Conservation (phyloP, 1,140 invertebrate genomes). For the Diabrotica virgifera region DNA sequence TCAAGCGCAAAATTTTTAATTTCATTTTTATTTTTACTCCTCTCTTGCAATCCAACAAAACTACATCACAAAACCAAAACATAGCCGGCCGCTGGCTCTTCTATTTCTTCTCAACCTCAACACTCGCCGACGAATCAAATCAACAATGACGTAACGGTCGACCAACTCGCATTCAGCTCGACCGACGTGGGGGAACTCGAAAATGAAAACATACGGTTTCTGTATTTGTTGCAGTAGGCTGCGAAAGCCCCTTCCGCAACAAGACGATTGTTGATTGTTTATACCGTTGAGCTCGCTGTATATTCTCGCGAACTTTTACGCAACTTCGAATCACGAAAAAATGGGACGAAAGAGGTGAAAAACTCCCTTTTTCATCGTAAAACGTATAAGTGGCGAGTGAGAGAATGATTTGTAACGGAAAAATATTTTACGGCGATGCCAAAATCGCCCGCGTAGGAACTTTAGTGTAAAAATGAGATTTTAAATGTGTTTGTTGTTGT, state of each 20-base stretch:
- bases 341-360: not conserved
- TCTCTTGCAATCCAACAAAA: not conserved
- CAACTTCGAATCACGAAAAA: not conserved
- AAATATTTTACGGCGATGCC: not conserved
- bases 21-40: not conserved
- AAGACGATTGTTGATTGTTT: not conserved
- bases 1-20: not conserved
- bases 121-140: not conserved
- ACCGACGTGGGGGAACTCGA: not conserved
- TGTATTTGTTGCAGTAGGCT: constrained; percentile 1
- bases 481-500: constrained; percentile 4
- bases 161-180: not conserved
- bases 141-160: not conserved
- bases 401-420: not conserved
- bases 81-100: not conserved
- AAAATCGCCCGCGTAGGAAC: not conserved
- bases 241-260: not conserved
- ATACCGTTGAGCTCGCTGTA: not conserved
- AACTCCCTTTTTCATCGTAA: too few species aligned
- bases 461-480: not conserved
- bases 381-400: constrained; percentile 2
- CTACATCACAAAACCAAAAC: not conserved
- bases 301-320: not conserved
- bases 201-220: not conserved
- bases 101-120: constrained; percentile 2